A percentile compares a stretch with the other conserved stretches of the same genome.
Conservation (phyloP, 2,113 vertebrate species). For the Cichladusa arquata region DNA sequence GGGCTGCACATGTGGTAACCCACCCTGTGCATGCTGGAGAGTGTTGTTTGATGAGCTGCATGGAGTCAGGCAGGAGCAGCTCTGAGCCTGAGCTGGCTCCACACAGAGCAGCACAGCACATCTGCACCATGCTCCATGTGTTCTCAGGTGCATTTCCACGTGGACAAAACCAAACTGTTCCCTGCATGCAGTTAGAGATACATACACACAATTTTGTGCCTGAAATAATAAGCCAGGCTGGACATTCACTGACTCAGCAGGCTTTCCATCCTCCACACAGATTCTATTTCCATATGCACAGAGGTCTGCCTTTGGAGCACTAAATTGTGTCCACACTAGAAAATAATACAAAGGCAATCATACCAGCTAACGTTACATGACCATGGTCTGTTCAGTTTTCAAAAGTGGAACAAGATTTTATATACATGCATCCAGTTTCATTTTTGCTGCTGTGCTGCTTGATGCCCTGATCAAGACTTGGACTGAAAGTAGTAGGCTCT, state of each 20-base stretch:
- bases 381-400: not conserved
- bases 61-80: not conserved
- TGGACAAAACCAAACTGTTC: not conserved
- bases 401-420: not conserved
- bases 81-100: not conserved
- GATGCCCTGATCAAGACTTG: not conserved
- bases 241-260: not conserved
- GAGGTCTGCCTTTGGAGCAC: not conserved
- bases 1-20: not conserved
- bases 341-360: not conserved
- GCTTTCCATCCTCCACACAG: not conserved
- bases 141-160: fast-evolving
- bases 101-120: fast-evolving
- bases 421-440: not conserved
- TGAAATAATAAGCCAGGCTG: not conserved
- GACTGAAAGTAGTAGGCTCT: not conserved
- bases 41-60: not conserved
- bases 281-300: not conserved
- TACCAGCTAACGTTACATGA: fast-evolving
- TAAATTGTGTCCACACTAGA: not conserved
- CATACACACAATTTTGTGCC: not conserved
- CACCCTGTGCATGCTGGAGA: not conserved
- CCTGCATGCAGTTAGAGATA: not conserved
- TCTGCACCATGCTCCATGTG: fast-evolving
- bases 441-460: not conserved